A percentile compares a stretch with the other conserved stretches of the same genome.
Evolutionary conservation across 2,113 vertebrate species (phyloP).

Genomic region (Eubucco bourcierii): DNA sequence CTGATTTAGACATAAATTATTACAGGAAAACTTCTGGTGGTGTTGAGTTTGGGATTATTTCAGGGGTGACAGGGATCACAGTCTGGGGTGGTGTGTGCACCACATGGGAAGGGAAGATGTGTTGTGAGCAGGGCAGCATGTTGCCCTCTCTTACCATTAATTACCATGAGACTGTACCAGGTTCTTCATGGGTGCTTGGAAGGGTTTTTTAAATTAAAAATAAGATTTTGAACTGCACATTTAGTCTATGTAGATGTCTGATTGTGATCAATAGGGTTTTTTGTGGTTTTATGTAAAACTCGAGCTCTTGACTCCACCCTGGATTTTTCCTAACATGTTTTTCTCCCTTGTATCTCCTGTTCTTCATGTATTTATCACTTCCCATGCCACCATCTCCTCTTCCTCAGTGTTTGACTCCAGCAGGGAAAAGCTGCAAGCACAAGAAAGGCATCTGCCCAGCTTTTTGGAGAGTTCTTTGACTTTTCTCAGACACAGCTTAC

Average conservation of each 20-base stretch:
- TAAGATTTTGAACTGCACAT: background rate
- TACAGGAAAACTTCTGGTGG: background rate
- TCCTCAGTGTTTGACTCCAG: background rate
- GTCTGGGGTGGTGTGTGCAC: accelerated
- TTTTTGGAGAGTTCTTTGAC: background rate
- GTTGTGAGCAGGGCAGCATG: accelerated
- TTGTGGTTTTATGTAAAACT: background rate
- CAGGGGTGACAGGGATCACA: background rate
- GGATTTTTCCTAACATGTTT: background rate
- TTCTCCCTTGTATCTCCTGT: background rate
- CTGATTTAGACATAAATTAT: background rate
- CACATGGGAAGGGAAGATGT: accelerated
- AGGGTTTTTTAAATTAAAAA: background rate
- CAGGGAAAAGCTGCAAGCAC: background rate
- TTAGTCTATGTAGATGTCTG: background rate
- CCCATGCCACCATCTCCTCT: background rate
- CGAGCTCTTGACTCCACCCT: background rate
- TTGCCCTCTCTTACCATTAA: background rate
- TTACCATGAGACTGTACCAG: background rate
- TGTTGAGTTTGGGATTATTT: background rate
- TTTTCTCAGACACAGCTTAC: background rate
- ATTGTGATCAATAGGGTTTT: background rate
- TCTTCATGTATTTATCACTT: background rate
- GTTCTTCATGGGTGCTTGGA: background rate
- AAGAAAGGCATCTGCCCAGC: background rate